Base-by-base conservation (phyloP, 2,797 vertebrate genomes). In the Tamandua tetradactyla region DNA sequence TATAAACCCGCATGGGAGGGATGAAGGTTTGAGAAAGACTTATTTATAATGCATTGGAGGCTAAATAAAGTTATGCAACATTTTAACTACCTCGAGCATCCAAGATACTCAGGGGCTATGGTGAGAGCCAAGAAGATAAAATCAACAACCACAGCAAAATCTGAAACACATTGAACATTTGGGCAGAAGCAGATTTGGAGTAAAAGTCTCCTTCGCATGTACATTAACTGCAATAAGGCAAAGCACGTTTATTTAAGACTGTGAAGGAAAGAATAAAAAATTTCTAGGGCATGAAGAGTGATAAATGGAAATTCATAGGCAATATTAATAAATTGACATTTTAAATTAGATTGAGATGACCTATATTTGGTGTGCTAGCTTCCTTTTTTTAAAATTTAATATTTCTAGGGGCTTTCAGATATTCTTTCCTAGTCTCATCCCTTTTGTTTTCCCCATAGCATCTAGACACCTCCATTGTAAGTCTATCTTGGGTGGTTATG, bases 71-170 rank as follows among this genome's bases (percentile, higher is more conserved):
- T 57, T 66, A 72, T 32, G 14, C 17, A 74, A 44, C 88, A 85
- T 82, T 44, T 78, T 82, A 68, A 74, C 62, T 55, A 2, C 40
- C 72, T 79, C 59, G 61, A 82, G 72, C 35, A 64, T 86, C 62
- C 85, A 90, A 79, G 69, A 71, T 87, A 49, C 59, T 79, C 52
- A 23, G 30, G 49, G 59, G 64, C 37, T 72, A 5, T 1, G 3
- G 11, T 25, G 89, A 82, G 80, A 89, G 83, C 94, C 89, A 95
- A 93, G 57, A 94, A 94, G 92, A 85, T 7, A 91, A 66, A 85
- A 62, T 88, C 87, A 94, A 93, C 66, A 61, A 57, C 35, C 64
- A 27, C 7, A 49, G 69, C 40, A 83, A 88, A 94, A 83, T 83
- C 15, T 42, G 55, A 87, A 95, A 75, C 74, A 90, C 78, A 15